These are phyloP conservation scores for Chaetorhynchus papuensis DNA, from an alignment of 2,113 vertebrate species.

Conservation along the genomic window DNA sequence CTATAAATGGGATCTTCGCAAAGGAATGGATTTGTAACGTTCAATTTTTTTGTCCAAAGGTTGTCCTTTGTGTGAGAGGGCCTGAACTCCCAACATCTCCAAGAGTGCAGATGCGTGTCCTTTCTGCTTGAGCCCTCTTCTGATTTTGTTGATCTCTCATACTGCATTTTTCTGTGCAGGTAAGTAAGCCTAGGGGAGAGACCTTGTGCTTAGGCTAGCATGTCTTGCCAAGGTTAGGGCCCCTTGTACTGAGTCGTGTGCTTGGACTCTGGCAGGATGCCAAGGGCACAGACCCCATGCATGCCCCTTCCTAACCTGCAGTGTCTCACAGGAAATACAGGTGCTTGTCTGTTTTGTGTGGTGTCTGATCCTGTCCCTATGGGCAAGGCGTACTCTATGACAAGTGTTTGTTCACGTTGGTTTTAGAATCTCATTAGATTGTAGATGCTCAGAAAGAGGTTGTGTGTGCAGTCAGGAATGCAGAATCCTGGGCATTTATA, in stretches of 20 bases:
- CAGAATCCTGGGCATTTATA: not conserved
- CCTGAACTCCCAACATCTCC: not conserved
- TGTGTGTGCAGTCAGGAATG: not conserved
- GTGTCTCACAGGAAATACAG: not conserved
- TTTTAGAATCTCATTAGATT: not conserved
- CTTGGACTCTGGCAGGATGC: not conserved
- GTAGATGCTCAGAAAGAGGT: not conserved
- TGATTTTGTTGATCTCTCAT: not conserved
- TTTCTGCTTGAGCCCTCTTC: not conserved
- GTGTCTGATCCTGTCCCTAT: not conserved
- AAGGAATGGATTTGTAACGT: not conserved
- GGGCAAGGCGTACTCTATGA: not conserved
- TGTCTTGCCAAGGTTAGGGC: not conserved
- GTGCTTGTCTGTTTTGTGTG: not conserved
- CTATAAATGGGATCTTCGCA: not conserved
- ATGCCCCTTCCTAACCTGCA: not conserved
- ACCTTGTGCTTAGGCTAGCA: not conserved
- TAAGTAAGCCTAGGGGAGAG: not conserved
- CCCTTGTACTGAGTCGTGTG: not conserved
- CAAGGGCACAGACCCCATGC: accelerated
- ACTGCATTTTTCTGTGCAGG: not conserved
- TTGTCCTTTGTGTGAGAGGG: not conserved
- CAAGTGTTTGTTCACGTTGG: not conserved
- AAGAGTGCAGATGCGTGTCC: not conserved
- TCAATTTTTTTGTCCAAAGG: not conserved